phyloP scores from a whole-genome alignment of 2,113 vertebrate species.

The Perca flavescens region DNA sequence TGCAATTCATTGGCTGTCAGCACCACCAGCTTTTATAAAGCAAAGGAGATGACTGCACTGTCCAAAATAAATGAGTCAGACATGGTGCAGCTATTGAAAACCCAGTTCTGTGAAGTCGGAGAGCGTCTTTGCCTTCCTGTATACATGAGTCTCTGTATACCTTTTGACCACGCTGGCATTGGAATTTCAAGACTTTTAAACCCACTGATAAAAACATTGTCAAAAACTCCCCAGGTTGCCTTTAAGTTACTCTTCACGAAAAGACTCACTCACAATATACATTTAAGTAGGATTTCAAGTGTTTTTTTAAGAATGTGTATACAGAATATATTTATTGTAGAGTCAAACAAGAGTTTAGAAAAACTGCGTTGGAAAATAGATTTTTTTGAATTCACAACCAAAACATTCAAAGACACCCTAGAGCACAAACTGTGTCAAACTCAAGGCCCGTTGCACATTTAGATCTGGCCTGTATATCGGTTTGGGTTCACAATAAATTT shows the following conservation, averaged over 20 bases:
- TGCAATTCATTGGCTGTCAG: not conserved
- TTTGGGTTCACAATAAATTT: too few species aligned
- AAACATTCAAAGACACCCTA: not conserved
- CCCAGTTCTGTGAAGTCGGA: not conserved
- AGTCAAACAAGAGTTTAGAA: not conserved
- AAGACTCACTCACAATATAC: not conserved
- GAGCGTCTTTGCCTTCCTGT: not conserved
- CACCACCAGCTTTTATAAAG: not conserved
- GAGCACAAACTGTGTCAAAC: not conserved
- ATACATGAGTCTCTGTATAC: constrained; percentile 1
- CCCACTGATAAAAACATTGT: not conserved
- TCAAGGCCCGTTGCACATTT: too few species aligned
- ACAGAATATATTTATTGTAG: not conserved
- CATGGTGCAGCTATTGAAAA: not conserved
- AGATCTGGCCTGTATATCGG: too few species aligned
- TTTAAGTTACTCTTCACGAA: not conserved
- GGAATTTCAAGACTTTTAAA: not conserved
- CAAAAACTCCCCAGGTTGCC: not conserved
- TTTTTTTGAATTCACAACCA: not conserved
- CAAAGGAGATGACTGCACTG: not conserved
- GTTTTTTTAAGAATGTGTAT: not conserved
- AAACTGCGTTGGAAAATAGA: not conserved
- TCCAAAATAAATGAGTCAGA: not conserved
- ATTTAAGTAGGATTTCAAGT: too few species aligned
- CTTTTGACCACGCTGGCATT: not conserved